Conservation (phyloP, 2,888 invertebrate species). For the Eupithecia pulchellata region DNA sequence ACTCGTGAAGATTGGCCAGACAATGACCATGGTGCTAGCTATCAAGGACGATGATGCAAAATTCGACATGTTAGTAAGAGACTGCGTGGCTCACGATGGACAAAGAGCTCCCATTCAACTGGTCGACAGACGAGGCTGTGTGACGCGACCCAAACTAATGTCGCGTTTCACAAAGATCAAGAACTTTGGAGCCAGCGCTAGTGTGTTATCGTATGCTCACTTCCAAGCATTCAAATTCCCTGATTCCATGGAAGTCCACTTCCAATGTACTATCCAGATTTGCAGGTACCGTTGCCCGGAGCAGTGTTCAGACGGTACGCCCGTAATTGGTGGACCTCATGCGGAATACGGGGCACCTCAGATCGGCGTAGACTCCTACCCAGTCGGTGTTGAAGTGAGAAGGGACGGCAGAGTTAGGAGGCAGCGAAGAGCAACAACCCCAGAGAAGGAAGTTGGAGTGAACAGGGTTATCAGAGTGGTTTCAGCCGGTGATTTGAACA, state of each 20-base stretch:
- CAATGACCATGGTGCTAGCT: conserved; percentile 98
- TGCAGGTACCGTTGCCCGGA: conserved; percentile 97
- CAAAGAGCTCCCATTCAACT: conserved; percentile 96
- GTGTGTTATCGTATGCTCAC: conserved; percentile 95
- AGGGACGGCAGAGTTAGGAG: conserved; percentile 90
- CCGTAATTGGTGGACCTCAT: conserved; percentile 80
- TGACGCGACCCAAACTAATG: conserved; percentile 96
- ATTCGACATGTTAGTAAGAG: conserved; percentile 97
- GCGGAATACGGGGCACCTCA: conserved; percentile 91
- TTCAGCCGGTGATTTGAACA: conserved; percentile 93
- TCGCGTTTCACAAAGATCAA: conserved; percentile 97
- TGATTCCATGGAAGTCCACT: conserved; percentile 98
- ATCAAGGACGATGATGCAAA: conserved; percentile 98
- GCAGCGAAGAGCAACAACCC: conserved; percentile 86
- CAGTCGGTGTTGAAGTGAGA: conserved; percentile 87
- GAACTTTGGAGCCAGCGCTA: conserved; percentile 97
- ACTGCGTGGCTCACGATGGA: conserved; percentile 97
- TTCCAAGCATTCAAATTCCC: conserved; percentile 98
- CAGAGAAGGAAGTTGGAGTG: conserved; percentile 94
- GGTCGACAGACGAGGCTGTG: conserved; percentile 96
- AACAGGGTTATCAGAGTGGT: conserved; percentile 96
- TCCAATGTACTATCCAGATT: conserved; percentile 97
- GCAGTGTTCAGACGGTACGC: conserved; percentile 91
- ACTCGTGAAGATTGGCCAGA: conserved; percentile 96
- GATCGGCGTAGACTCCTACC: conserved; percentile 69